These are phyloP conservation scores for Lochmaea capreae DNA, from an alignment of 2,888 invertebrate genomes.

Conservation along the genomic window DNA sequence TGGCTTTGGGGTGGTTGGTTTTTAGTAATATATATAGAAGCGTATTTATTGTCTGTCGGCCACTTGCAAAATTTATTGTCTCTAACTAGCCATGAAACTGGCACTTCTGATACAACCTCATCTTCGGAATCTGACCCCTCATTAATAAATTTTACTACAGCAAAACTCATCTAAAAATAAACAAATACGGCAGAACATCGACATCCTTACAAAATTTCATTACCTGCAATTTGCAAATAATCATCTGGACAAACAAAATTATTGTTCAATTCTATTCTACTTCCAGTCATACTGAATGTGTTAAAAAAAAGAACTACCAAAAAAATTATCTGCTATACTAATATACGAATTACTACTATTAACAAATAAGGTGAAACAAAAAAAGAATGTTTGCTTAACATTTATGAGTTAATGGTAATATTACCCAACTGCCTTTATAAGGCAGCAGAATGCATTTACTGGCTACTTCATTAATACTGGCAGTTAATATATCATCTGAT, in stretches of 20 bases:
- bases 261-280: no score
- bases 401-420: neutral
- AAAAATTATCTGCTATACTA: no score
- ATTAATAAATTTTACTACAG: constrained; percentile 27
- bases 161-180: constrained; percentile 17
- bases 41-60: constrained; percentile 17
- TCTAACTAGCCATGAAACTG: constrained; percentile 30
- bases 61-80: constrained; percentile 30
- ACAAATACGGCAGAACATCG: neutral
- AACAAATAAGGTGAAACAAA: no score
- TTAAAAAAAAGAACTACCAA: no score
- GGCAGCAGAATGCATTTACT: neutral
- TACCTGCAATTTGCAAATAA: no score
- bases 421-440: neutral
- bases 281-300: no score
- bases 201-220: no score
- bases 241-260: no score
- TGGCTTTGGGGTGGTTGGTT: neutral
- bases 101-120: constrained; percentile 31
- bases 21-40: neutral
- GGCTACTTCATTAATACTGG: neutral
- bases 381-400: no score
- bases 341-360: no score
- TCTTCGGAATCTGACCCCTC: constrained; percentile 16
- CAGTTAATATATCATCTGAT: neutral